Percentiles rank a stretch among this genome's conserved stretches.
Conservation (phyloP, 2,888 invertebrate genomes). For the Globia sparganii region DNA sequence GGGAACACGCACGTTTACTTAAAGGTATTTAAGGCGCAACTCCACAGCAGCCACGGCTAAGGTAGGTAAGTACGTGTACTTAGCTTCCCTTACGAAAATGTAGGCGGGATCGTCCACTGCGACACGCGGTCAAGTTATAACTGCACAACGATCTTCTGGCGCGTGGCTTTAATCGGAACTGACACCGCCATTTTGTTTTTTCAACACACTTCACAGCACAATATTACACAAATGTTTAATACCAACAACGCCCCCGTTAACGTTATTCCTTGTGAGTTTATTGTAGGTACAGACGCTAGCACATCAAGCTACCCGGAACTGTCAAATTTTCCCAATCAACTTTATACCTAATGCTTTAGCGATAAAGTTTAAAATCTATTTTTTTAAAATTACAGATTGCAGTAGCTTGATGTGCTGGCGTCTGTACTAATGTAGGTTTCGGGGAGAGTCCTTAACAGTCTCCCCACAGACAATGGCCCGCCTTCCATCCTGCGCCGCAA, state of each 20-base stretch:
- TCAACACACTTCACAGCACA: not conserved
- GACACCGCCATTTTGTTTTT: not conserved
- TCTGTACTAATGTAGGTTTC: not conserved
- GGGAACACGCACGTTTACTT: conserved; percentile 22
- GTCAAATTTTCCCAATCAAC: no score
- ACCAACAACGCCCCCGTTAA: not conserved
- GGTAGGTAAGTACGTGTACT: not conserved
- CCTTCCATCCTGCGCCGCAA: not conserved
- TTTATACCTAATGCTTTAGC: no score
- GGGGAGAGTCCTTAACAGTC: not conserved
- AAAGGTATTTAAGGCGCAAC: not conserved
- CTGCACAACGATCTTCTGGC: not conserved
- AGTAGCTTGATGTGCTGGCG: no score
- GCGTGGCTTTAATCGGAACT: not conserved
- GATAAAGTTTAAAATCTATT: no score
- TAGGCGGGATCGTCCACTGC: not conserved
- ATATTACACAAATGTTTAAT: not conserved
- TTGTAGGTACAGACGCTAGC: no score
- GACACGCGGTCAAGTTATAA: no score
- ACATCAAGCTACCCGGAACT: no score
- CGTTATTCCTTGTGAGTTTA: not conserved
- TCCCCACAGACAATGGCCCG: not conserved
- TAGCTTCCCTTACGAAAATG: not conserved
- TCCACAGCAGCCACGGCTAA: not conserved
- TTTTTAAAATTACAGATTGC: no score